phyloP scores from a whole-genome alignment of 2,113 vertebrate genomes.

The Melanerpes formicivorus region DNA sequence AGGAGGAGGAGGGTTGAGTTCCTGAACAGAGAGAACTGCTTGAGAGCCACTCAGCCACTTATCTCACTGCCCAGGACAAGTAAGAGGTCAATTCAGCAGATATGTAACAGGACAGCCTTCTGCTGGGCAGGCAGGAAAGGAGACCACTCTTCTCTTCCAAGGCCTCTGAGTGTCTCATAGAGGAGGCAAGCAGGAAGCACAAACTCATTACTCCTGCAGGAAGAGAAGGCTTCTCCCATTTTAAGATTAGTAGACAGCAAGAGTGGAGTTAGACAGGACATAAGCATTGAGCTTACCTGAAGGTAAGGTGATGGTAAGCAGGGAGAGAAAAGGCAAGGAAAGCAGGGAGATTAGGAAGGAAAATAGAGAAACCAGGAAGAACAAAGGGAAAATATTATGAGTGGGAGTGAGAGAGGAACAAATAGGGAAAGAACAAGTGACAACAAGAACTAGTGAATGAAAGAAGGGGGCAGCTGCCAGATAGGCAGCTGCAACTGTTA shows the following conservation, averaged over 20 bases:
- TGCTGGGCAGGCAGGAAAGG: neutral
- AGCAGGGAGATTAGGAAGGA: neutral
- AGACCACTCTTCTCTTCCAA: neutral
- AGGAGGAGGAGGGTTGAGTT: neutral
- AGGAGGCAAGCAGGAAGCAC: neutral
- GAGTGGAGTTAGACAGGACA: neutral
- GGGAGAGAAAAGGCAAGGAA: neutral
- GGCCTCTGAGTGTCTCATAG: neutral
- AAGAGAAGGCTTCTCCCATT: neutral
- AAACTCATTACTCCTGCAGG: neutral
- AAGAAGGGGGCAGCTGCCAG: conserved; percentile 35
- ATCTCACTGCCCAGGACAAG: neutral
- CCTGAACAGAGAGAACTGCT: neutral
- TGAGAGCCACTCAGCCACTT: neutral
- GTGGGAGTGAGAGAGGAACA: neutral
- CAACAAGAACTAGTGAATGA: neutral
- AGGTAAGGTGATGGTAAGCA: neutral
- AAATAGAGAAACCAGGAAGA: neutral
- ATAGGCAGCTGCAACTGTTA: conserved; percentile 18
- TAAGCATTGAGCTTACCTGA: neutral
- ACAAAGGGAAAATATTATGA: neutral
- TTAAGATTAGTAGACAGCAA: neutral
- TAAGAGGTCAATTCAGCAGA: neutral
- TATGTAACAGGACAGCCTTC: neutral
- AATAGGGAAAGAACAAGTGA: neutral